A percentile compares a stretch with the other conserved stretches of the same genome.
These are phyloP conservation scores for Amblyopsis rosae DNA, from an alignment of 2,113 vertebrate genomes.

Conservation along the genomic window DNA sequence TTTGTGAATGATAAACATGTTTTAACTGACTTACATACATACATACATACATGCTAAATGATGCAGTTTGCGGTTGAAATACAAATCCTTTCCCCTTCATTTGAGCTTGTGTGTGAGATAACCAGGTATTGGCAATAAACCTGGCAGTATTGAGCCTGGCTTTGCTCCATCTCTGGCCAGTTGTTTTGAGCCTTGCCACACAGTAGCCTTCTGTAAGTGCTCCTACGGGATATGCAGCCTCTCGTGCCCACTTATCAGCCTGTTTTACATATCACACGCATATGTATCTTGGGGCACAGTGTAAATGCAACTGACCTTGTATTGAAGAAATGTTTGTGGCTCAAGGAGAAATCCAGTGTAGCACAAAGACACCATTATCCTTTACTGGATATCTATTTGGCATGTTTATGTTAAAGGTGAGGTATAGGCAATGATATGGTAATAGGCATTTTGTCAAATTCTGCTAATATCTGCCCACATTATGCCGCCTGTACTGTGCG, in stretches of 20 bases:
- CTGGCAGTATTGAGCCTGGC: conserved; percentile 29
- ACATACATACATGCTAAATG: neutral
- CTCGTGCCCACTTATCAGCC: conserved; percentile 61
- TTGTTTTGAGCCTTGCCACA: conserved; percentile 43
- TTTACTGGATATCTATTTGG: neutral
- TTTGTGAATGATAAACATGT: too few species aligned
- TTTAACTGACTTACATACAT: neutral
- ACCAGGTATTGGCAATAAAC: neutral
- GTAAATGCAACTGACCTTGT: conserved; percentile 48
- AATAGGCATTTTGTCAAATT: too few species aligned
- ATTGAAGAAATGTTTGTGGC: conserved; percentile 49
- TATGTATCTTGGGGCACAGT: conserved; percentile 44
- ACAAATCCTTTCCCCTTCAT: neutral
- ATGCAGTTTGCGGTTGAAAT: neutral
- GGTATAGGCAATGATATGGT: too few species aligned
- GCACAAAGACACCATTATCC: neutral
- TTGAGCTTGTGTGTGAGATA: neutral
- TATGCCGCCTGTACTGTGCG: too few species aligned
- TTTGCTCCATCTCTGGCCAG: conserved; percentile 35
- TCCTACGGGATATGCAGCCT: conserved; percentile 29
- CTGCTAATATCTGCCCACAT: too few species aligned
- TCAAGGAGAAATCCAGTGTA: conserved; percentile 14
- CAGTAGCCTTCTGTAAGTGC: conserved; percentile 41
- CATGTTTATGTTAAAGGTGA: too few species aligned
- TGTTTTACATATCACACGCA: conserved; percentile 66